These are phyloP conservation scores for Tricholauxania praeusta DNA, from an alignment of 2,888 invertebrate species.

Conservation along the genomic window DNA sequence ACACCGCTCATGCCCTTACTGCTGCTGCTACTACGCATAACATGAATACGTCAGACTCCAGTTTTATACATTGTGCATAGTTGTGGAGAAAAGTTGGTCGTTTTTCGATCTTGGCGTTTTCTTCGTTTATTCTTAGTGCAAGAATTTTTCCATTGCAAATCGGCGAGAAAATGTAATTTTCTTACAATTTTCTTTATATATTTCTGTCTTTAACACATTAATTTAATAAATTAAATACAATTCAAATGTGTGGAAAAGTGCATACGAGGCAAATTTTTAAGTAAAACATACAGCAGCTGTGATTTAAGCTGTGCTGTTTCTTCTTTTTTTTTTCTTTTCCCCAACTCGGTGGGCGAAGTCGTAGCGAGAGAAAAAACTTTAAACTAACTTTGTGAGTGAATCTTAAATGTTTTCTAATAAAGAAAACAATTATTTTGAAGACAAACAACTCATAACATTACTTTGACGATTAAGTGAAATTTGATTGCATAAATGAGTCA, in stretches of 20 bases:
- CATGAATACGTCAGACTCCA: constrained; percentile 31
- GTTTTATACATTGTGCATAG: constrained; percentile 27
- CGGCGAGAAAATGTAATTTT: constrained; percentile 34
- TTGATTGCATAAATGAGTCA: constrained; percentile 36
- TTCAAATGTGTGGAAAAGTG: constrained; percentile 14
- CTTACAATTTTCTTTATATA: constrained; percentile 22
- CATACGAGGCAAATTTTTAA: constrained; percentile 17
- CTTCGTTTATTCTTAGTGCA: constrained; percentile 25
- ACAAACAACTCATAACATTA: neutral
- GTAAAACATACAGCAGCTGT: constrained; percentile 20
- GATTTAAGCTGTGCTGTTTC: neutral
- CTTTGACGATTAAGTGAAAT: neutral
- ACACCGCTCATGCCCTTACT: neutral
- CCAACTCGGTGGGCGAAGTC: constrained; percentile 1
- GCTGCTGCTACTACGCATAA: constrained; percentile 7
- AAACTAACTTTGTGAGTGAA: constrained; percentile 4
- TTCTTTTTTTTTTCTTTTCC: neutral
- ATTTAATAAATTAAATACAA: neutral
- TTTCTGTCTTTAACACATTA: constrained; percentile 4
- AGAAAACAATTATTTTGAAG: neutral
- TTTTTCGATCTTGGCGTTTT: constrained; percentile 19
- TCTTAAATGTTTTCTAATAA: neutral
- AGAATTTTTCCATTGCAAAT: constrained; percentile 41
- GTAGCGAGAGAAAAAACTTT: constrained; percentile 30
- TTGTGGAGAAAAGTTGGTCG: constrained; percentile 34